Base-by-base conservation (phyloP, 2,888 invertebrate species). In the Phanerotoma sp. region DNA sequence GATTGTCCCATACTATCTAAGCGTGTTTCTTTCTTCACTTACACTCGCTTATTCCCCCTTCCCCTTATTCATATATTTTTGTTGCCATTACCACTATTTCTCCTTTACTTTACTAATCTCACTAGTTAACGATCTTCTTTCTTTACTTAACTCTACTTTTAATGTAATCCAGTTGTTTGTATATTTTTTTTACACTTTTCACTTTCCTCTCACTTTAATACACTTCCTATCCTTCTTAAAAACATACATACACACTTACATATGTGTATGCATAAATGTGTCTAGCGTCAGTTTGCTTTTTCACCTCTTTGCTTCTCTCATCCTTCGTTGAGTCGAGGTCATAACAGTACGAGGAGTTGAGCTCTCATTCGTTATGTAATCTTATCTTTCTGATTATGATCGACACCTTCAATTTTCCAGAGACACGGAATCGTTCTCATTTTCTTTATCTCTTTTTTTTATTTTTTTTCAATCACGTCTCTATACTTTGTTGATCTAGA, bases 291-390 rank as follows among this genome's bases (percentile, higher is more conserved):
- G 20, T 13, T 16, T 7, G 32, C 20, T 38, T 15, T 21, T 18
- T 28, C 25, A 25, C 22, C 45, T 44, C 21, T 20, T 32, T 45
- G 9, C 42, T 22, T 51, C 41, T 51, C 46, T 47, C 37, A 45
- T 51, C 30, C 32, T 3, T 28, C 30, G 18, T 32, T 15, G 28
- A 46, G 51, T 41, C 47, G 51, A 46, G 51, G 37, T 56, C 47
- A 22, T 25, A 33, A 25, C 33, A 38, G 37, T 25, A 44, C 37
- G 15, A 20, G 35, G 18, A 15, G 35, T 32, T 15, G 20, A 25
- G 38, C 55, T 56, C 58, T 56, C 58, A 60, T 51, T 30, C 37
- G 55, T 66, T 65, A 61, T 61, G 62, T 65, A 66, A 67, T 57
- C 58, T 55, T 61, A 58, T 61, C 62, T 58, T 50, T 52, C 48